Percentiles rank a stretch among this genome's conserved stretches.
Conservation (phyloP, 2,113 vertebrate species). For the Gambusia affinis region DNA sequence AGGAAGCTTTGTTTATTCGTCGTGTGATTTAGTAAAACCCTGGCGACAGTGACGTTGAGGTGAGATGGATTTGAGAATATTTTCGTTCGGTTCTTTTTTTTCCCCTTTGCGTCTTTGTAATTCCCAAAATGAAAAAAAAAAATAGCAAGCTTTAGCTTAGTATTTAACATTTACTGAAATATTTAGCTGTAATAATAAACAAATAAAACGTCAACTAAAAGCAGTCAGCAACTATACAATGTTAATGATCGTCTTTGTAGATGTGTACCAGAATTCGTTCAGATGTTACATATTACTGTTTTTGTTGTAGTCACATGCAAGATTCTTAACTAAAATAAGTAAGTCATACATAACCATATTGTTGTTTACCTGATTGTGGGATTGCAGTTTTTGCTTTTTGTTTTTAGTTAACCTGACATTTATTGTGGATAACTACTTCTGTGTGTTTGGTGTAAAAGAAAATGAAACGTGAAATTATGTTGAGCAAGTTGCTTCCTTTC, state of each 20-base stretch:
- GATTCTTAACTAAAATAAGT: too few relatives aligned
- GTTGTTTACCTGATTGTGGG: not conserved
- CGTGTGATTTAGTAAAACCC: not conserved
- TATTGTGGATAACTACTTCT: not conserved
- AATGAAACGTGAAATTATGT: not conserved
- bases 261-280: not conserved
- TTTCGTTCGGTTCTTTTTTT: slow-evolving; percentile 21
- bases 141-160: slow-evolving; percentile 26
- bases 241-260: not conserved
- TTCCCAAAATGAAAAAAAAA: slow-evolving; percentile 12
- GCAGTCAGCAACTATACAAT: not conserved
- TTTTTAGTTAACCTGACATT: not conserved
- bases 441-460: not conserved
- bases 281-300: not conserved
- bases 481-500: too few relatives aligned
- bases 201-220: not conserved
- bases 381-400: too few relatives aligned
- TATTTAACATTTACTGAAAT: not conserved
- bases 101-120: slow-evolving; percentile 31
- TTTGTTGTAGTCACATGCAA: too few relatives aligned
- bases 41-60: not conserved
- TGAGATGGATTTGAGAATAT: slow-evolving; percentile 13
- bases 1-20: not conserved
- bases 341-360: not conserved
- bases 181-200: too few relatives aligned